Conservation (phyloP, 2,797 vertebrate species). For the Smutsia temminckii region DNA sequence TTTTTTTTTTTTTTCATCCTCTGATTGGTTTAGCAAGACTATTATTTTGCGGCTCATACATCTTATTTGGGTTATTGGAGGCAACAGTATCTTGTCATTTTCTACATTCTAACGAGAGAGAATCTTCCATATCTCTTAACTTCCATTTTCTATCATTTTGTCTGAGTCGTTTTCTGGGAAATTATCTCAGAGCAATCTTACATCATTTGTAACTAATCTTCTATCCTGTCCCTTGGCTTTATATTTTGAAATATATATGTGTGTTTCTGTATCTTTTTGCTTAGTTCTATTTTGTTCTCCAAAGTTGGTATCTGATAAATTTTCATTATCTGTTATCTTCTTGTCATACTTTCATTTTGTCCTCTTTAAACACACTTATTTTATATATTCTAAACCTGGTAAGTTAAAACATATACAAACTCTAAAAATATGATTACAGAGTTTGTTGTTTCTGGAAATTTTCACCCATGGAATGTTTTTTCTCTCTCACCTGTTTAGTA, state of each 20-base stretch:
- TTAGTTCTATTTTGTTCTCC: background rate
- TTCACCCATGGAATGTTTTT: background rate
- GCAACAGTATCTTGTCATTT: background rate
- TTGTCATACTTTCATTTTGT: background rate
- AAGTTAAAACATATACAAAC: background rate
- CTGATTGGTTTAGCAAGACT: background rate
- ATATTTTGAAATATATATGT: background rate
- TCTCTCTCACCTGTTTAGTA: background rate
- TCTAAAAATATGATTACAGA: background rate
- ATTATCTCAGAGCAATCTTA: background rate
- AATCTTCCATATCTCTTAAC: background rate
- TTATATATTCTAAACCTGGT: background rate
- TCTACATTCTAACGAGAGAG: background rate
- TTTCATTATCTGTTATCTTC: background rate
- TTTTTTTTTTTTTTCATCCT: background rate
- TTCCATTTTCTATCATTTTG: background rate
- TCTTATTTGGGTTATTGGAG: background rate
- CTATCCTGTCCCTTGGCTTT: background rate
- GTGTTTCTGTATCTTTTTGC: background rate
- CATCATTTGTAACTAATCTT: background rate
- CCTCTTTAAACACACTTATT: background rate
- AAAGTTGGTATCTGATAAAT: background rate
- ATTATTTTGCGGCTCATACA: background rate
- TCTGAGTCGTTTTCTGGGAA: background rate
- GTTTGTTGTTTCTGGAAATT: background rate